Evolutionary conservation across 2,797 vertebrate genomes (phyloP).

Genomic region (Epinephelus awoara): DNA sequence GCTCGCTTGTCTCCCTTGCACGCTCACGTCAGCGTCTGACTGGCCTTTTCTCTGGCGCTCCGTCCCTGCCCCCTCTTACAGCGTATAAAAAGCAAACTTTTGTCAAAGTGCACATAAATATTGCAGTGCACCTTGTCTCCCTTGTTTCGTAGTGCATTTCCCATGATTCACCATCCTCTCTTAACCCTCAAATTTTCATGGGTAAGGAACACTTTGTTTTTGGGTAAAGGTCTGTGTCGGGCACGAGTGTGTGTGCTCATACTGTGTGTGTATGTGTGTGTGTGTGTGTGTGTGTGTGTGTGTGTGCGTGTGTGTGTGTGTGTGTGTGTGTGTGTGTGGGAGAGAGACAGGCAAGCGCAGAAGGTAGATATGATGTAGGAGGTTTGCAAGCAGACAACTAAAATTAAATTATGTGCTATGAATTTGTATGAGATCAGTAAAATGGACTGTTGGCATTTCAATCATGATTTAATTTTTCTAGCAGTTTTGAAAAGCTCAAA

Average conservation of each 20-base stretch:
- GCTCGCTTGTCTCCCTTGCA: slow-evolving; percentile 23
- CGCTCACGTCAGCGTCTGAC: slow-evolving; percentile 49
- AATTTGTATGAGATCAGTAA: slow-evolving; percentile 31
- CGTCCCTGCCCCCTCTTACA: slow-evolving; percentile 39
- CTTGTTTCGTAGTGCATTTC: slow-evolving; percentile 70
- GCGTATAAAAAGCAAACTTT: slow-evolving; percentile 71
- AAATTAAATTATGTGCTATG: slow-evolving; percentile 38
- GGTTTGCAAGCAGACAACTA: slow-evolving; percentile 34
- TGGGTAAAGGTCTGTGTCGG: slow-evolving; percentile 46
- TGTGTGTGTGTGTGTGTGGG: neutral
- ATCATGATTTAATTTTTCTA: neutral
- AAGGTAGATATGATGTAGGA: slow-evolving; percentile 32
- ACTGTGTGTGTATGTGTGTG: neutral
- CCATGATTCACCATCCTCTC: slow-evolving; percentile 64
- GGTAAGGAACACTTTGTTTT: slow-evolving; percentile 57
- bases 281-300: slow-evolving; percentile 15
- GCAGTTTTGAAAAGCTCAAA: neutral
- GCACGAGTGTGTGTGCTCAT: slow-evolving; percentile 8
- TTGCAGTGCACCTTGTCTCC: slow-evolving; percentile 68
- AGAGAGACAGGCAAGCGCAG: slow-evolving; percentile 17
- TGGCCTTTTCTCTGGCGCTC: slow-evolving; percentile 36
- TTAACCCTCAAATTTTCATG: slow-evolving; percentile 43
- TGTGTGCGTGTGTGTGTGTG: slow-evolving; percentile 11
- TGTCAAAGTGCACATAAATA: slow-evolving; percentile 80
- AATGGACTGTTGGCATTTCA: slow-evolving; percentile 21